Conservation (phyloP, 2,888 invertebrate genomes). For the Geophilus truncorum region DNA sequence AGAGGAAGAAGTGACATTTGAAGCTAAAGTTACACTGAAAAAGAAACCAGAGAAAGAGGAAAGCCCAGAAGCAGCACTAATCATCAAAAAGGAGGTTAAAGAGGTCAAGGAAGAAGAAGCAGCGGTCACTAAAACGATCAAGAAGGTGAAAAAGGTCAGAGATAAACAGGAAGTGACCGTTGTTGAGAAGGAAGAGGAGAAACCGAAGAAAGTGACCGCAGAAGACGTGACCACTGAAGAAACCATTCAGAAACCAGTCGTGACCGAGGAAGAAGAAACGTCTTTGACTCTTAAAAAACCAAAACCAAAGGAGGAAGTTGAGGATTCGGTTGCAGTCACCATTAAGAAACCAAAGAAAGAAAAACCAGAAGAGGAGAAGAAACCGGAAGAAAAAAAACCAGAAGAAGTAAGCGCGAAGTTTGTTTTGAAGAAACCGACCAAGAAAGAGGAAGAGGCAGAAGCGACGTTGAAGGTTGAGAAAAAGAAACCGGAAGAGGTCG, state of each 20-base stretch:
- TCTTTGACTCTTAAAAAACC: slow-evolving; percentile 24
- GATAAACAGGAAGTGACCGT: slow-evolving; percentile 37
- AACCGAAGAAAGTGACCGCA: slow-evolving; percentile 28
- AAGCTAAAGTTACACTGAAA: slow-evolving; percentile 25
- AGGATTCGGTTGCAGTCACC: slow-evolving; percentile 34
- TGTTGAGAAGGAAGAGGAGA: slow-evolving; percentile 38
- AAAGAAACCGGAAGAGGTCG: slow-evolving; percentile 33
- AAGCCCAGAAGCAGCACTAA: slow-evolving; percentile 39
- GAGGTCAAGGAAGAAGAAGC: slow-evolving; percentile 32
- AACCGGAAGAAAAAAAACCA: slow-evolving; percentile 18
- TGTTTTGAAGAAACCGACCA: too few relatives aligned
- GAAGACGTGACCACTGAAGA: slow-evolving; percentile 33
- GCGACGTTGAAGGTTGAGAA: slow-evolving; percentile 29
- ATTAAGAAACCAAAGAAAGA: slow-evolving; percentile 30
- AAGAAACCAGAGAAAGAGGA: slow-evolving; percentile 31
- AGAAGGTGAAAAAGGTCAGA: slow-evolving; percentile 34
- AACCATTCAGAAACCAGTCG: slow-evolving; percentile 29
- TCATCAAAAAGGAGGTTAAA: not conserved
- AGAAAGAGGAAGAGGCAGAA: slow-evolving; percentile 22
- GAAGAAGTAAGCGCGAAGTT: slow-evolving; percentile 29
- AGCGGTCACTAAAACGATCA: slow-evolving; percentile 3
- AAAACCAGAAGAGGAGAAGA: slow-evolving; percentile 25
- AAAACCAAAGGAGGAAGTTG: slow-evolving; percentile 35
- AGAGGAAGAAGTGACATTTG: slow-evolving; percentile 36
- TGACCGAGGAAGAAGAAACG: slow-evolving; percentile 35